phyloP scores from a whole-genome alignment of 2,113 vertebrate genomes.

The Tamias sibiricus region DNA sequence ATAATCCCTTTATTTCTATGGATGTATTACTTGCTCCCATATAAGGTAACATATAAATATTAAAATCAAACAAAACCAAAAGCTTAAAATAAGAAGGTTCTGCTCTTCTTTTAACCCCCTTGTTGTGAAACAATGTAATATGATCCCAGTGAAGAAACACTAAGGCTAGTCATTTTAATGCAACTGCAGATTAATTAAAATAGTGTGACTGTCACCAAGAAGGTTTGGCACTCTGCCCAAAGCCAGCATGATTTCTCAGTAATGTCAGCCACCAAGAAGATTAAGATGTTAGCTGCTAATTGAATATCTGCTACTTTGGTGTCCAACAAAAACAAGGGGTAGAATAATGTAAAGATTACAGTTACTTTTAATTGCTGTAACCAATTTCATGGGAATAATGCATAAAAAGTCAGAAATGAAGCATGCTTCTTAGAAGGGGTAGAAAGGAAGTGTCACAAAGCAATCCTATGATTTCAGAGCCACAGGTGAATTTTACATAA shows the following conservation, averaged over 20 bases:
- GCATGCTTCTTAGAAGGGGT: not conserved
- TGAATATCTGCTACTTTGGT: conserved; percentile 77
- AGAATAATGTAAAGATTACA: conserved; percentile 36
- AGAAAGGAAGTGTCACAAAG: not conserved
- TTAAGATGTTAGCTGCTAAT: conserved; percentile 82
- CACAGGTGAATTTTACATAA: conserved; percentile 48
- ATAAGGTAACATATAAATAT: not conserved
- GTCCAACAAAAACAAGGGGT: conserved; percentile 60
- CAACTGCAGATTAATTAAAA: conserved; percentile 76
- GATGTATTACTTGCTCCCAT: conserved; percentile 4
- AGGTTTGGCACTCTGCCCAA: conserved; percentile 76
- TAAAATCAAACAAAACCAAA: conserved; percentile 29
- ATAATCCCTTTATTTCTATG: not conserved
- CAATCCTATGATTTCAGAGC: not conserved
- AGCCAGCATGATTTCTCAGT: conserved; percentile 79
- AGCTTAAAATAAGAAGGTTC: conserved; percentile 53
- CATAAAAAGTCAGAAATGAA: conserved; percentile 60
- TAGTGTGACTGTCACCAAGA: conserved; percentile 64
- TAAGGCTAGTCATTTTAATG: conserved; percentile 71
- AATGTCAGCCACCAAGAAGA: conserved; percentile 77
- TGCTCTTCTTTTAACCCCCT: conserved; percentile 31
- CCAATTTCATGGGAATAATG: conserved; percentile 39
- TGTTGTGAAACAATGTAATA: conserved; percentile 43
- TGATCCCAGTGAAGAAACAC: conserved; percentile 51
- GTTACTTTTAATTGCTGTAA: conserved; percentile 35